A percentile compares a stretch with the other conserved stretches of the same genome.
phyloP scores from a whole-genome alignment of 2,888 invertebrate species.

The Dugesia japonica region DNA sequence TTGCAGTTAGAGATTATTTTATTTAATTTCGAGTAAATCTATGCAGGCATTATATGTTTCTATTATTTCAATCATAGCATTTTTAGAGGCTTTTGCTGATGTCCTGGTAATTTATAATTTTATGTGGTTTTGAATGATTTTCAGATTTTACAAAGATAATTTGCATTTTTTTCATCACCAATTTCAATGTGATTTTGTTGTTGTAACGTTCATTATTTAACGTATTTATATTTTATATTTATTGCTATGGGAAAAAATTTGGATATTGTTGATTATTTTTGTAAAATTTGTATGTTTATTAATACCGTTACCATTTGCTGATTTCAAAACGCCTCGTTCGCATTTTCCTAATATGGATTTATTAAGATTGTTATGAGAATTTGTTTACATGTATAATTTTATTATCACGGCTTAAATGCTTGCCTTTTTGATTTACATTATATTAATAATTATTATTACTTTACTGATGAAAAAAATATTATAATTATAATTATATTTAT shows the following conservation, averaged over 20 bases:
- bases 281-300: neutral
- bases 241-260: neutral
- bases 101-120: neutral
- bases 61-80: neutral
- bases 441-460: neutral
- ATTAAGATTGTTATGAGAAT: constrained; percentile 4
- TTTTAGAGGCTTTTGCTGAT: neutral
- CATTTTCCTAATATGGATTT: neutral
- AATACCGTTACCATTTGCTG: neutral
- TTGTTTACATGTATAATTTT: constrained; percentile 6
- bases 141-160: constrained; percentile 20
- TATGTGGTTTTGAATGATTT: constrained; percentile 11
- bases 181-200: neutral
- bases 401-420: constrained; percentile 1
- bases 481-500: no score
- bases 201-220: neutral
- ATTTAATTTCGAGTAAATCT: neutral
- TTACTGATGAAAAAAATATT: no score
- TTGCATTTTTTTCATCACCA: neutral
- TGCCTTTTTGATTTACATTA: neutral
- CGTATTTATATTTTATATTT: neutral
- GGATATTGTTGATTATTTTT: constrained; percentile 16
- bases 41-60: neutral
- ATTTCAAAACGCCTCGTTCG: neutral
- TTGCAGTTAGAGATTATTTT: constrained; percentile 15